Evolutionary conservation across 2,888 invertebrate genomes (phyloP), one percentile per base, ranked within the genome.

Genomic region (Brenthis ino): DNA sequence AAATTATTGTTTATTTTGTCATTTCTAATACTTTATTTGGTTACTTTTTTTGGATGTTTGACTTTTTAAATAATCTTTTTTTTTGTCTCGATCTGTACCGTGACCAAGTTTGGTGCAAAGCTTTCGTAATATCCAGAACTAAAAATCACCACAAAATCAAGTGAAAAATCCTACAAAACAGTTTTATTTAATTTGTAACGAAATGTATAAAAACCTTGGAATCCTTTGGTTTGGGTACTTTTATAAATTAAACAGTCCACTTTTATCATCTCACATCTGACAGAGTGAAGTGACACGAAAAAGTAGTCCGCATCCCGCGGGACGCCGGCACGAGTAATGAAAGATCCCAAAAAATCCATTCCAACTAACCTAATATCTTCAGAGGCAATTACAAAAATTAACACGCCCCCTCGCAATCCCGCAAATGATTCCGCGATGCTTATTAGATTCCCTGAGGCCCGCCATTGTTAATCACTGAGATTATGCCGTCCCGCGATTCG

Each of bases 321-420:
- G 72, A 68, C 43, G 8, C 37, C 37, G 47, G 14, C 14, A n/a
- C 37, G 43, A 57, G 57, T 67, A 70, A 69, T 73, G 71, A 71
- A 61, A 71, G 65, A 51, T 20, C 58, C 67, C 69, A 60, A 57
- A 64, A 68, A 67, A 73, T 66, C 28, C 66, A 56, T 56, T 58
- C 68, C 72, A 56, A 58, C 72, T 74, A 74, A 75, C 71, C 76
- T 75, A 77, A 77, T 75, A 74, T 74, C 72, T 72, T 71, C 68
- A n/a, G 72, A 64, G 76, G 83, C 84, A 84, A 87, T 88, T 85
- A 87, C 84, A 87, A 85, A 86, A 86, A 87, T 87, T 85, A 86
- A 83, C 85, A 81, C 80, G 70, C 76, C 77, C 76, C 71, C 77
- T 77, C 76, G 83, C 85, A 85, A 86, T 86, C 84, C 81, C 79